phyloP scores from a whole-genome alignment of 2,888 invertebrate species.

The Chalcosyrphus nemorum region DNA sequence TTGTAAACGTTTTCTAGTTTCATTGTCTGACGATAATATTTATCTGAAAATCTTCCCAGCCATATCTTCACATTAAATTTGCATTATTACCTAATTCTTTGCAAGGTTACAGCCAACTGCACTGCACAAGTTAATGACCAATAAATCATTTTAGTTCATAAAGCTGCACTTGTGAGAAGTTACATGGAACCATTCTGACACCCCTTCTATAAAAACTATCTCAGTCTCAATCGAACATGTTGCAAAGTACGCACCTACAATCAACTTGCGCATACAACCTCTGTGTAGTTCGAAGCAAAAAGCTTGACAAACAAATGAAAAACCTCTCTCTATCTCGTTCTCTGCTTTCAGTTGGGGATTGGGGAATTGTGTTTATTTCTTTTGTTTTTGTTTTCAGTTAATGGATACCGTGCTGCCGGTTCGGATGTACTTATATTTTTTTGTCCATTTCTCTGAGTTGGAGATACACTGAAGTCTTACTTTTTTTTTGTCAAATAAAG shows the following conservation, averaged over 20 bases:
- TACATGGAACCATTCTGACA: neutral
- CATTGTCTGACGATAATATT: slow-evolving; percentile 22
- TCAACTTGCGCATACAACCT: slow-evolving; percentile 1
- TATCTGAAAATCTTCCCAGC: slow-evolving; percentile 12
- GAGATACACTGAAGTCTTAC: neutral
- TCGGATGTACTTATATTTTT: slow-evolving; percentile 62
- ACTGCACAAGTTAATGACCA: slow-evolving; percentile 22
- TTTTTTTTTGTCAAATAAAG: neutral
- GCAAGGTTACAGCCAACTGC: slow-evolving; percentile 11
- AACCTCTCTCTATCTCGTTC: slow-evolving; percentile 20
- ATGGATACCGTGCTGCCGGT: slow-evolving; percentile 69
- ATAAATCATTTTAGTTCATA: slow-evolving; percentile 41
- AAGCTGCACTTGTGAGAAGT: neutral
- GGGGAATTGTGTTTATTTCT: slow-evolving; percentile 17
- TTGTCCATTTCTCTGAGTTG: neutral
- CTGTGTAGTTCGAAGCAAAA: slow-evolving; percentile 10
- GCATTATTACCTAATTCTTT: slow-evolving; percentile 36
- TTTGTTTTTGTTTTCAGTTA: slow-evolving; percentile 71
- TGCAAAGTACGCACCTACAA: slow-evolving; percentile 15
- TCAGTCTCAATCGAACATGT: slow-evolving; percentile 30
- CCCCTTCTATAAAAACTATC: neutral
- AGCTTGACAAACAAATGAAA: slow-evolving; percentile 41
- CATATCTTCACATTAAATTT: slow-evolving; percentile 29
- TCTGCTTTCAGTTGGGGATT: neutral
- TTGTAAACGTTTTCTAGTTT: slow-evolving; percentile 6